A percentile compares a stretch with the other conserved stretches of the same genome.
Evolutionary conservation across 2,113 vertebrate genomes (phyloP).

Genomic region (Sinosuthora webbiana): DNA sequence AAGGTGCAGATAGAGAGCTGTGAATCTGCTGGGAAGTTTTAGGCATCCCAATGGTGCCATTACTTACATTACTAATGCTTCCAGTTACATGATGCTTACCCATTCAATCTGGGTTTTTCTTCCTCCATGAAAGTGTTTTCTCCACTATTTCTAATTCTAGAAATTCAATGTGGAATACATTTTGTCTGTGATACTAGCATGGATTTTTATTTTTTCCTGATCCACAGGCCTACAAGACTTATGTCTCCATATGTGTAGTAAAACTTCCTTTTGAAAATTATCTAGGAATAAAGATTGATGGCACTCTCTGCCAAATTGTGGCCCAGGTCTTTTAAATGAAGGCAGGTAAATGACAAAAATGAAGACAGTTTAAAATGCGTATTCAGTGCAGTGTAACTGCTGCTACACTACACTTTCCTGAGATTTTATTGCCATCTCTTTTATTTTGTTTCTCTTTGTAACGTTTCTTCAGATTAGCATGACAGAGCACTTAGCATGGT

Average conservation of each 20-base stretch:
- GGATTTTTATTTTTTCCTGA: neutral
- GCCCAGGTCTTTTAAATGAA: neutral
- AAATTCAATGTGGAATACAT: neutral
- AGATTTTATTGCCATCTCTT: neutral
- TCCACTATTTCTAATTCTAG: neutral
- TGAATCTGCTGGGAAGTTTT: neutral
- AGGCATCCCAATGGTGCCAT: neutral
- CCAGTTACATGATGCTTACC: neutral
- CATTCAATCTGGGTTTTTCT: neutral
- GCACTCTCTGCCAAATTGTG: neutral
- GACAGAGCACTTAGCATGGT: neutral
- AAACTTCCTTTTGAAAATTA: neutral
- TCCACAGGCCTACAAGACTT: neutral
- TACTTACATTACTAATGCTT: neutral
- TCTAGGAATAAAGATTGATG: neutral
- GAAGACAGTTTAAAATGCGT: neutral
- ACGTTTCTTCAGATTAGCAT: neutral
- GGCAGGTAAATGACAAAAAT: neutral
- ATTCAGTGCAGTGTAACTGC: neutral
- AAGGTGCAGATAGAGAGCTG: neutral
- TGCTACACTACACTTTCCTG: neutral
- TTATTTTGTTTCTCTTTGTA: neutral
- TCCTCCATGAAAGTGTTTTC: neutral
- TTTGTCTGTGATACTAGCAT: neutral
- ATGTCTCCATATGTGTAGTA: neutral